Base-by-base conservation (phyloP, 2,113 vertebrate genomes). In the Alces alces region DNA sequence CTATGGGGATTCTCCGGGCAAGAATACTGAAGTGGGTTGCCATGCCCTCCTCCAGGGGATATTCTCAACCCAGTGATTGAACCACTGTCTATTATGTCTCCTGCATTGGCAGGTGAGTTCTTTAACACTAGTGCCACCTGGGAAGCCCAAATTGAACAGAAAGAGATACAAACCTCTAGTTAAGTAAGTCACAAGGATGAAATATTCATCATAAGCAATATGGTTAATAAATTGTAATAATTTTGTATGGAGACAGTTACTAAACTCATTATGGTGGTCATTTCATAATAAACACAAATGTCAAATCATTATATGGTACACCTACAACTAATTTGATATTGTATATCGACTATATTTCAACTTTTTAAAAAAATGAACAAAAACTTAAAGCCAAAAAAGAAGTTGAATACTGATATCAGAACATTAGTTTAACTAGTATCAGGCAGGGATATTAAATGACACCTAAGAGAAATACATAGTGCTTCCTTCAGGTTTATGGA, bases 331-430 rank as follows among this genome's bases (percentile, higher is more conserved):
- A 55, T 54, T 16, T 36, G 13, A 36, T 27, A 83, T 27, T 36
- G n/a, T 36, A 55, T n/a, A 83, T 55, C 23, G 55, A 27, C 52
- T 83, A 27, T 55, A 39, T 55, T 83, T 55, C n/a, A 83, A 3
- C 54, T 6, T 83, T 54, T 15, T 1, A 14, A 83, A 10, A 10
- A 86, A 95, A 83, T 86, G 5, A 96, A 57, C 9, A 52, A 10
- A 93, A 97, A 84, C 33, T 61, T 64, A 78, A 86, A 82, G 55
- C 30, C n/a, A 70, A 66, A 89, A 57, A 27, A 13, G 43, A 79
- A 70, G 11, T 60, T 61, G 25, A 94, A 60, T 17, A 21, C 39
- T 86, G 25, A 27, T 91, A 83, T 89, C 23, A 96, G 30, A 91
- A 70, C 10, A 30, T 36, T 45, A 27, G 36, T 43, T 91, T 93